phyloP scores from a whole-genome alignment of 2,888 invertebrate species.

The Yponomeuta cagnagella region DNA sequence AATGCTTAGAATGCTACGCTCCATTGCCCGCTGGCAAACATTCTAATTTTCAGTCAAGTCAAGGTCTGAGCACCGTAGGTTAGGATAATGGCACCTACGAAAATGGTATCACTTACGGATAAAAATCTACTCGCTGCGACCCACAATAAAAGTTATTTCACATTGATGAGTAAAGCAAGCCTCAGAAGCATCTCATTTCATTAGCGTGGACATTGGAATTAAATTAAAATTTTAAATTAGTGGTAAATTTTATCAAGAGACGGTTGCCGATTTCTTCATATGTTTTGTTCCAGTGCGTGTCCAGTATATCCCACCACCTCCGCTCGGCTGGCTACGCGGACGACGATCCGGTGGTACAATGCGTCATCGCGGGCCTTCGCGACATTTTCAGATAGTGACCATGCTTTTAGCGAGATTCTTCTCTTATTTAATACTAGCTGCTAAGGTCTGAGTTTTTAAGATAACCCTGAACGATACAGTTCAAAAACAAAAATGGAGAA shows the following conservation, averaged over 20 bases:
- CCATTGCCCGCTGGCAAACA: no score
- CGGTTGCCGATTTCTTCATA: neutral
- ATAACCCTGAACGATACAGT: no score
- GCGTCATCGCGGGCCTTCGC: slow-evolving; percentile 42
- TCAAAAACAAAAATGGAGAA: no score
- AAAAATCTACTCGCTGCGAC: no score
- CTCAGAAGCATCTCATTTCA: neutral
- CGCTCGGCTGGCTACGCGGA: slow-evolving; percentile 54
- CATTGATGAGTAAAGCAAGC: no score
- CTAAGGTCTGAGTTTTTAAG: no score
- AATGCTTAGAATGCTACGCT: no score
- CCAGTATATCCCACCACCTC: slow-evolving; percentile 72
- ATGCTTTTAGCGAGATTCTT: neutral
- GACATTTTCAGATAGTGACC: slow-evolving; percentile 50
- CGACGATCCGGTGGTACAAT: slow-evolving; percentile 36
- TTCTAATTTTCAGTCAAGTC: no score
- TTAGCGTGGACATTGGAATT: neutral
- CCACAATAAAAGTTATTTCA: slow-evolving; percentile 22
- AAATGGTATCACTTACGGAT: no score
- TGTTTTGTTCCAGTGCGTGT: slow-evolving; percentile 61
- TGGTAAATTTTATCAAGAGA: neutral
- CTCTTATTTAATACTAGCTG: neutral
- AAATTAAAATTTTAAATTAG: no score
- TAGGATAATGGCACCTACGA: no score
- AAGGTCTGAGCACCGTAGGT: no score